Conservation (phyloP, 2,797 vertebrate species). For the Danio kyathit region DNA sequence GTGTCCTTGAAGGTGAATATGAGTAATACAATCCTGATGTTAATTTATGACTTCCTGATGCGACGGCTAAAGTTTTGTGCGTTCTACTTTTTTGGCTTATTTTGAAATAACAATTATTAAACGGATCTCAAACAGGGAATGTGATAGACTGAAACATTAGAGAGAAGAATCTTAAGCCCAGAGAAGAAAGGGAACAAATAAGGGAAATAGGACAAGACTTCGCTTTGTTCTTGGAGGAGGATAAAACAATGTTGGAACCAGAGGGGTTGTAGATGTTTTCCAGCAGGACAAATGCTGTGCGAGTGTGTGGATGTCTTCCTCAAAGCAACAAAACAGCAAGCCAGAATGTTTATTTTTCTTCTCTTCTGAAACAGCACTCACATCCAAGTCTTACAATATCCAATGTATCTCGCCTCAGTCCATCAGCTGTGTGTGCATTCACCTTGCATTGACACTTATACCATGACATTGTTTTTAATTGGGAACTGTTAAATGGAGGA, state of each 20-base stretch:
- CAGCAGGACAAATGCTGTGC: constrained; percentile 29
- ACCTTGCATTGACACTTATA: constrained; percentile 1
- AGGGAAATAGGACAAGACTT: constrained; percentile 41
- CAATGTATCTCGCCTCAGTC: background rate
- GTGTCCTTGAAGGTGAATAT: constrained; percentile 38
- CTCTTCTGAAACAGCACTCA: constrained; percentile 37
- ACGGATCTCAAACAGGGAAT: background rate
- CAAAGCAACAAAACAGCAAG: constrained; percentile 43
- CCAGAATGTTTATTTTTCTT: constrained; percentile 53
- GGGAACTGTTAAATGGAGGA: constrained; percentile 22
- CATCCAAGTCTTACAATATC: constrained; percentile 26
- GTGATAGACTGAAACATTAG: background rate
- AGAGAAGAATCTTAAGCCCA: background rate
- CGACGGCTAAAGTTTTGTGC: constrained; percentile 29
- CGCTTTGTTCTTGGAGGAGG: constrained; percentile 46
- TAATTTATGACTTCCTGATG: constrained; percentile 60
- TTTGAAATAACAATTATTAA: background rate
- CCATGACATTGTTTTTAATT: constrained; percentile 17
- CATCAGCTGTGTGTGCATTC: constrained; percentile 19
- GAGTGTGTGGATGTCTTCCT: constrained; percentile 29
- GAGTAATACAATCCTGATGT: constrained; percentile 56
- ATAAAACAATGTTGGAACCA: constrained; percentile 52
- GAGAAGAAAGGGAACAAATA: constrained; percentile 9
- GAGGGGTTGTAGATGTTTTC: constrained; percentile 50
- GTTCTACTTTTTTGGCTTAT: background rate